Evolutionary conservation across 2,888 invertebrate species (phyloP), one percentile per base, ranked within the genome.

Genomic region (Latrodectus hesperus): DNA sequence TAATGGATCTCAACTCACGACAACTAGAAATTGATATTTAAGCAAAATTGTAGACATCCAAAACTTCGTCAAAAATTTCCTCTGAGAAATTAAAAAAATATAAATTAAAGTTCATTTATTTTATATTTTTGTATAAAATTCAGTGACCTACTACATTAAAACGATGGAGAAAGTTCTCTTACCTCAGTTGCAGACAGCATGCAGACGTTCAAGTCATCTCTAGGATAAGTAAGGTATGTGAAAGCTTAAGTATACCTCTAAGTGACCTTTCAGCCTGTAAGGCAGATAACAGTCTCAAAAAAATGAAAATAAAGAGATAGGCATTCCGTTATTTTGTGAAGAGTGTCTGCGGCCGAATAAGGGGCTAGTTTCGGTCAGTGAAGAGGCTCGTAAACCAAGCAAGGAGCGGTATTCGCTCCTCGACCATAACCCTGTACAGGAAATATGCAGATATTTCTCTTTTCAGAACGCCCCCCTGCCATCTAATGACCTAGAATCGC

Each of bases 391-490:
- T 81, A 86, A 86, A 86, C 79, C 80, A 55, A 38, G 78, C 72
- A 75, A 85, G 79, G 65, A 74, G 85, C 85, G 71, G 86, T 72
- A 87, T 87, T 87, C 86, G 86, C 86, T 77, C 81, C 76, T 72
- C 64, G 86, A 71, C 86, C 86, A 87, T 87, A 87, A 87, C 86
- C 81, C 72, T 77, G 81, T 81, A 77, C 81, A 76, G 81, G 86
- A 87, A 87, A 87, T 87, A 87, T 87, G 86, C 86, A 87, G 86
- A 87, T 87, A 87, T 87, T 81, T 85, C 81, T 81, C 77, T 65
- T 87, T 81, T 82, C 77, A 75, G 73, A 74, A 73, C 85, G 79
- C 80, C 85, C 80, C 71, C 80, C 38, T 38, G 51, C 52, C 22
- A 26, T 81, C 81, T 87, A 87, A 87, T 87, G 86, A 87, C 86